These are phyloP conservation scores for Oreochromis mossambicus DNA, from an alignment of 2,797 vertebrate species.

Conservation along the genomic window DNA sequence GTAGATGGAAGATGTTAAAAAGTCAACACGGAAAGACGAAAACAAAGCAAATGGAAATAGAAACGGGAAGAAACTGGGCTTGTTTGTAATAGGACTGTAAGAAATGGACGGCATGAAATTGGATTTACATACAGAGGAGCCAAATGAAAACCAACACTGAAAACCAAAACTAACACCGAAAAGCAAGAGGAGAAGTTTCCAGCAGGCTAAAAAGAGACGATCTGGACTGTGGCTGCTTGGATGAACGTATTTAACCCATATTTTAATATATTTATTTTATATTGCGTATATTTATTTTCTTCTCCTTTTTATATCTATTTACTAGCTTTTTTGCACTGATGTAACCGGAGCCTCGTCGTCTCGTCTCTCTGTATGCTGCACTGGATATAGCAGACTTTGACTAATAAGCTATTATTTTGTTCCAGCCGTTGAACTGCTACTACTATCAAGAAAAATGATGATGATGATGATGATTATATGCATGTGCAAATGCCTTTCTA, in stretches of 20 bases:
- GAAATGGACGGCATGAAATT: neutral
- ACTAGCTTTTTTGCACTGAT: neutral
- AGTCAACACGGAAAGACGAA: neutral
- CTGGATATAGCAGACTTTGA: neutral
- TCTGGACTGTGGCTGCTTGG: neutral
- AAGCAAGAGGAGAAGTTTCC: neutral
- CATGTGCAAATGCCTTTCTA: neutral
- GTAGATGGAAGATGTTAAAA: neutral
- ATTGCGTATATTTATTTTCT: neutral
- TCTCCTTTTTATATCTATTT: neutral
- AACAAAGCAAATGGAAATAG: neutral
- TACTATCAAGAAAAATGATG: neutral
- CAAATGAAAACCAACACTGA: neutral
- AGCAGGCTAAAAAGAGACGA: neutral
- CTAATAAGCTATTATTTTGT: neutral
- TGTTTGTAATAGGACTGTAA: neutral
- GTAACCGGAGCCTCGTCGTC: neutral
- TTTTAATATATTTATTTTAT: neutral
- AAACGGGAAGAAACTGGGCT: neutral
- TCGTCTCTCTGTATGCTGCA: neutral
- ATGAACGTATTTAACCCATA: neutral
- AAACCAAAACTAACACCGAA: neutral
- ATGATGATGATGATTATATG: neutral
- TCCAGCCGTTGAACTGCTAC: neutral
- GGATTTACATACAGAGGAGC: neutral